These are phyloP conservation scores for Heliothis virescens DNA, from an alignment of 1,140 invertebrate species.

Conservation along the genomic window DNA sequence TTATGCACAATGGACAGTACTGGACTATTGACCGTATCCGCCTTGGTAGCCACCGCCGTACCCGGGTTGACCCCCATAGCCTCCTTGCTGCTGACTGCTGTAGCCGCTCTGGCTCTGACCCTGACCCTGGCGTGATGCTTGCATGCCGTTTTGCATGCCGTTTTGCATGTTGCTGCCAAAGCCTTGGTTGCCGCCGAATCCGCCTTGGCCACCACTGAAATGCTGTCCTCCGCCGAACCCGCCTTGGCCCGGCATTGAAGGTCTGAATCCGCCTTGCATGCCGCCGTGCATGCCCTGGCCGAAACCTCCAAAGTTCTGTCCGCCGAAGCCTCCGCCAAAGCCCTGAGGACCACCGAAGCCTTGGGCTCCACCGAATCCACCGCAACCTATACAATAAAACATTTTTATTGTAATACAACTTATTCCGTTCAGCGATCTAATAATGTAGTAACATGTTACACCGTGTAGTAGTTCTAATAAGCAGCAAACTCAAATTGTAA, in stretches of 20 bases:
- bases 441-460: no score
- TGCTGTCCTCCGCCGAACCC: constrained; percentile 6
- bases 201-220: not conserved
- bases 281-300: constrained; percentile 14
- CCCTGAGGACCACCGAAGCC: constrained; percentile 19
- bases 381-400: constrained; percentile 1
- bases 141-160: constrained; percentile 39
- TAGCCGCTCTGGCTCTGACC: constrained; percentile 31
- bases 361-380: constrained; percentile 21
- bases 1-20: constrained; percentile 32
- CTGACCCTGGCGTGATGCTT: not conserved
- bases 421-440: not conserved
- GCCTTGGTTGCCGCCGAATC: constrained; percentile 7
- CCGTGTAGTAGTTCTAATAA: no score
- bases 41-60: constrained; percentile 40
- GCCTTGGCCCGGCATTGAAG: constrained; percentile 2
- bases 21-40: constrained; percentile 32
- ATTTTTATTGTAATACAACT: not conserved
- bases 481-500: no score
- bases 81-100: constrained; percentile 40
- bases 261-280: constrained; percentile 12
- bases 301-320: constrained; percentile 17
- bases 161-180: not conserved
- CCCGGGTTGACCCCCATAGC: constrained; percentile 33
- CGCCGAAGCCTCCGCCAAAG: constrained; percentile 21